Base-by-base conservation (phyloP, 2,888 invertebrate species). In the Lepidochrysops patricia region DNA sequence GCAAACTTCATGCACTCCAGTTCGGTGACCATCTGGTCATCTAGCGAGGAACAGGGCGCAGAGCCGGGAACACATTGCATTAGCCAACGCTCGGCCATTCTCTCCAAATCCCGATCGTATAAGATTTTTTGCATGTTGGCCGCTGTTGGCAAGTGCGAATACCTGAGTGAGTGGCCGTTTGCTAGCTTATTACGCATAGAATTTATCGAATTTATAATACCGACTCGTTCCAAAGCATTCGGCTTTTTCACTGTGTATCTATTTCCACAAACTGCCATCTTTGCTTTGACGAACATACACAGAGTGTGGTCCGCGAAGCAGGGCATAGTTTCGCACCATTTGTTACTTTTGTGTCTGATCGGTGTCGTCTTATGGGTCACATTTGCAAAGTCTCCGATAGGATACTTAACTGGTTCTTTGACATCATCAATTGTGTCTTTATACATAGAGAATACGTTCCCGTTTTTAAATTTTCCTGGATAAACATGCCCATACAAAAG, bases 221-320 rank as follows among this genome's bases (percentile, higher is more conserved):
- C 77, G 34, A 73, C 73, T 62, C 78, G 80, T 64, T 81, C 77
- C 12, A 71, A 37, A 62, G 74, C 72, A 34, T 67, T 73, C 4
- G 83, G 83, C 29, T 63, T 66, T 1, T 58, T 58, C 1, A 87
- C 80, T 60, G 27, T 66, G 62, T 84, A 87, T 2, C 63, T 66
- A 6, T 61, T 61, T 9, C 72, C 72, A 65, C 88, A 89, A 64
- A 84, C 68, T 58, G 85, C 77, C 61, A 73, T 62, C 0, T 12
- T 58, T 35, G 70, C 69, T 5, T 70, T 67, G 19, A 77, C 61
- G 61, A 83, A 89, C 4, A 85, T 66, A 66, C 88, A 89, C n/a
- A 87, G 75, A 1, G 82, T 85, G 65, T 89, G 87, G 66, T 89
- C 88, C 5, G 81, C 86, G 63, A 76, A 88, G 61, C 88, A 89